Evolutionary conservation across 2,113 vertebrate species (phyloP).

Genomic region (Danionella cerebrum): DNA sequence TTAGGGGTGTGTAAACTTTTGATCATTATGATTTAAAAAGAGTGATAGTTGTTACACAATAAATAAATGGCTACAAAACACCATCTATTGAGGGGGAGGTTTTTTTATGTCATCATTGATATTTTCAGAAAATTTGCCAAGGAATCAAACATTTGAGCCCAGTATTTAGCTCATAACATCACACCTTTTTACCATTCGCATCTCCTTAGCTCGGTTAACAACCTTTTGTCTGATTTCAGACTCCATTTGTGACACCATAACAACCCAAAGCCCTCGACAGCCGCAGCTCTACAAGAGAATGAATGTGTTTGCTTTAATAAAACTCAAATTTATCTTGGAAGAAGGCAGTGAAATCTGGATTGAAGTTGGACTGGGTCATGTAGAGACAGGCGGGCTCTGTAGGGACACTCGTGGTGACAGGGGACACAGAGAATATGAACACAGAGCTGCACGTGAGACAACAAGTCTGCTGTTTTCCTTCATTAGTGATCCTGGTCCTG

Average conservation of each 20-base stretch:
- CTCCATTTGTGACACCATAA: background rate
- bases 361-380: slow-evolving; percentile 60
- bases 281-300: slow-evolving; percentile 29
- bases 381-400: slow-evolving; percentile 49
- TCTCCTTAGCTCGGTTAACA: background rate
- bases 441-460: slow-evolving; percentile 56
- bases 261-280: background rate
- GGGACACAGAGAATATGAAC: slow-evolving; percentile 37
- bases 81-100: too few species aligned
- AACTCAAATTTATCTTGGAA: slow-evolving; percentile 61
- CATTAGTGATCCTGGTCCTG: slow-evolving; percentile 47
- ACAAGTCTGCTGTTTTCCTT: slow-evolving; percentile 54
- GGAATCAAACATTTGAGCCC: too few species aligned
- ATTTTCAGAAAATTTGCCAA: too few species aligned
- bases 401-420: slow-evolving; percentile 26
- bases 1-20: too few species aligned
- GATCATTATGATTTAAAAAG: too few species aligned
- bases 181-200: background rate
- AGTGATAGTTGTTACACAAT: too few species aligned
- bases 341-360: slow-evolving; percentile 54
- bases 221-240: background rate
- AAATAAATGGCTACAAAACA: too few species aligned
- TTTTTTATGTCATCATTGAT: too few species aligned
- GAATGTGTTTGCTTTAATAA: slow-evolving; percentile 69
- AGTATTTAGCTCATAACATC: too few species aligned